Percentiles rank a stretch among this genome's conserved stretches.
phyloP scores from a whole-genome alignment of 2,797 vertebrate species.

The Myiotriccus ornatus region DNA sequence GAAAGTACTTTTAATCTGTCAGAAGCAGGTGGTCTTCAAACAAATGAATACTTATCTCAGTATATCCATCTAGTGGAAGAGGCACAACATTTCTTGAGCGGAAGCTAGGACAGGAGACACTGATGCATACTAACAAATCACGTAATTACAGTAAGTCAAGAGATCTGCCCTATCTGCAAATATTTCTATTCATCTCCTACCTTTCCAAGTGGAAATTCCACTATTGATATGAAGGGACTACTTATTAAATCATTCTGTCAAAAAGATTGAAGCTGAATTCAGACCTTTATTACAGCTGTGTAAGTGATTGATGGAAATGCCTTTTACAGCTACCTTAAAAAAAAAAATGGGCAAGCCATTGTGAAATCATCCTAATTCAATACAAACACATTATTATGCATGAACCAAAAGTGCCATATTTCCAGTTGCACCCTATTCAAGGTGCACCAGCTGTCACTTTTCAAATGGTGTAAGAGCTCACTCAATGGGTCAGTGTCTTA shows the following conservation, averaged over 20 bases:
- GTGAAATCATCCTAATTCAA: neutral
- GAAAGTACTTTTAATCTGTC: neutral
- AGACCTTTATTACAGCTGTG: neutral
- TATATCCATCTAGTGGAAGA: neutral
- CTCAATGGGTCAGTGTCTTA: neutral
- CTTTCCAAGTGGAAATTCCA: neutral
- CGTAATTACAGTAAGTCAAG: neutral
- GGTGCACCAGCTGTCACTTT: neutral
- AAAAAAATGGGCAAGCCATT: neutral
- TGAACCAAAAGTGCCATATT: neutral
- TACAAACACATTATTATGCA: neutral
- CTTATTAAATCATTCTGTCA: slow-evolving; percentile 5
- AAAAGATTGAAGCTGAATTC: neutral
- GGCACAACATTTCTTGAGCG: neutral
- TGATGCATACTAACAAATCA: neutral
- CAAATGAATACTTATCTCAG: neutral
- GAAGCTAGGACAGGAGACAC: neutral
- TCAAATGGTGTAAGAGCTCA: neutral
- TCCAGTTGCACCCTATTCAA: neutral
- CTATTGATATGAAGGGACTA: neutral
- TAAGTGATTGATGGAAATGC: neutral
- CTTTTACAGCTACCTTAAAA: neutral
- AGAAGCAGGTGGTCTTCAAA: neutral
- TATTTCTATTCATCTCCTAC: neutral
- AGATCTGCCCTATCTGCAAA: neutral